A percentile compares a stretch with the other conserved stretches of the same genome.
Conservation (phyloP, 2,888 invertebrate species). For the Endotricha flammealis region DNA sequence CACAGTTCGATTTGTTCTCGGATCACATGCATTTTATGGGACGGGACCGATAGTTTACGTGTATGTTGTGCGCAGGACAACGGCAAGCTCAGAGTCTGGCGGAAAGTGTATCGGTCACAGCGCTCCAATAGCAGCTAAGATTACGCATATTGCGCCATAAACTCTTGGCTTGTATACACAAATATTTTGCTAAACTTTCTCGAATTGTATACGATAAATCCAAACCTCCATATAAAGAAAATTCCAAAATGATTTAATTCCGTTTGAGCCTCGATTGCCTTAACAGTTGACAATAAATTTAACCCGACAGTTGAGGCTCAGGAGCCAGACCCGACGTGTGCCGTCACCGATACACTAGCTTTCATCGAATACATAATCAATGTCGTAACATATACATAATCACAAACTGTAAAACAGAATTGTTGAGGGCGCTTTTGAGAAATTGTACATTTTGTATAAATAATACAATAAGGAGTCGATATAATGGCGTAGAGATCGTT, state of each 20-base stretch:
- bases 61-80: slow-evolving; percentile 35
- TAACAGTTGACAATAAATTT: slow-evolving; percentile 18
- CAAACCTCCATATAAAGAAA: too few species aligned
- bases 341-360: slow-evolving; percentile 37
- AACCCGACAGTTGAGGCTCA: not conserved
- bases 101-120: slow-evolving; percentile 35
- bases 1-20: slow-evolving; percentile 31
- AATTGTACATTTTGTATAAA: slow-evolving; percentile 76
- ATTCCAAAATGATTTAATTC: too few species aligned
- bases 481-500: slow-evolving; percentile 59
- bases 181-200: too few species aligned
- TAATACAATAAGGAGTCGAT: slow-evolving; percentile 70
- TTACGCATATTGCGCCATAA: too few species aligned
- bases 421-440: slow-evolving; percentile 64
- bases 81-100: slow-evolving; percentile 41
- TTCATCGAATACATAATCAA: slow-evolving; percentile 35
- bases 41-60: slow-evolving; percentile 31
- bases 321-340: slow-evolving; percentile 19
- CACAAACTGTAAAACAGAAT: slow-evolving; percentile 33
- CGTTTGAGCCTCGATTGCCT: slow-evolving; percentile 8
- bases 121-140: slow-evolving; percentile 28
- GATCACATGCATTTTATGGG: slow-evolving; percentile 22
- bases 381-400: slow-evolving; percentile 46
- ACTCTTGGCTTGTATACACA: too few species aligned
- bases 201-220: too few species aligned